Evolutionary conservation across 2,113 vertebrate genomes (phyloP).

Genomic region (Zonotrichia leucophrys): DNA sequence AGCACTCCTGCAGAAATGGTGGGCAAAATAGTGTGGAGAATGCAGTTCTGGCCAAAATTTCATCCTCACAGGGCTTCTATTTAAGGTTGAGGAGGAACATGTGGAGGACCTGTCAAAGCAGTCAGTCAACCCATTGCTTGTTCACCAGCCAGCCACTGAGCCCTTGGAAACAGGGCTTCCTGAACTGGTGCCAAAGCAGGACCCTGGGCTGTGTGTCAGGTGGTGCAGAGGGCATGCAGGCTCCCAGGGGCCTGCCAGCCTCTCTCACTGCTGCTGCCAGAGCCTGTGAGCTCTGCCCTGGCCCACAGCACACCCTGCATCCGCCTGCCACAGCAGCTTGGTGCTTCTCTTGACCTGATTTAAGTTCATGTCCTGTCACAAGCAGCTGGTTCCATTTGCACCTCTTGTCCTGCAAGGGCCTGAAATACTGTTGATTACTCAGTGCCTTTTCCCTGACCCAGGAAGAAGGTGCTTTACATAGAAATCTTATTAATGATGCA

Average conservation of each 20-base stretch:
- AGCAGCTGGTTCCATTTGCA: not conserved
- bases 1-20: not conserved
- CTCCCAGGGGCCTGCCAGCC: not conserved
- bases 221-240: not conserved
- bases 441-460: not conserved
- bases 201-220: not conserved
- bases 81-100: not conserved
- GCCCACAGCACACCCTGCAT: not conserved
- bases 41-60: not conserved
- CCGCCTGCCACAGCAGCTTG: rapidly evolving
- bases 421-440: not conserved
- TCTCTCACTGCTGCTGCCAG: rapidly evolving
- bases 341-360: not conserved
- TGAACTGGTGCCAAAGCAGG: not conserved
- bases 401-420: not conserved
- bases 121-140: not conserved
- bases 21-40: not conserved
- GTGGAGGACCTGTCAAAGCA: not conserved
- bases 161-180: not conserved
- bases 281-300: not conserved
- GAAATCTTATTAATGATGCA: conserved; percentile 47
- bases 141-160: rapidly evolving
- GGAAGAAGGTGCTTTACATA: not conserved
- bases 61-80: not conserved
- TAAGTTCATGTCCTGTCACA: not conserved